A percentile compares a stretch with the other conserved stretches of the same genome.
Conservation (phyloP, 2,888 invertebrate genomes). For the Chymomyza caudatula region DNA sequence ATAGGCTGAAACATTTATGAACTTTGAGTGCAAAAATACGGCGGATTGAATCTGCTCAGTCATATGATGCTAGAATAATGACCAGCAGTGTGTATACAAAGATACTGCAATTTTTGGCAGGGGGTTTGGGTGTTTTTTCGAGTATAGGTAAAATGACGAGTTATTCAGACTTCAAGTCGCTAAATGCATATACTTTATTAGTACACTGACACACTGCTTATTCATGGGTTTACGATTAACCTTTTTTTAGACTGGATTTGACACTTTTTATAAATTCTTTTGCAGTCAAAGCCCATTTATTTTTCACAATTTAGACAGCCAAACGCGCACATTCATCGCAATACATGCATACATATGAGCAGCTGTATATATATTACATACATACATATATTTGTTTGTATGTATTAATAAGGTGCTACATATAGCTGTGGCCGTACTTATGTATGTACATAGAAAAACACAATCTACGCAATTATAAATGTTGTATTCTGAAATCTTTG, state of each 20-base stretch:
- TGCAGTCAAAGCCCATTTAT: not conserved
- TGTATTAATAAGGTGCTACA: not conserved
- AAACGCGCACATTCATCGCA: conserved; percentile 50
- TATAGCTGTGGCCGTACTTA: conserved; percentile 9
- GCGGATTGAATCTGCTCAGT: conserved; percentile 35
- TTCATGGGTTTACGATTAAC: too few relatives aligned
- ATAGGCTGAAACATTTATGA: conserved; percentile 39
- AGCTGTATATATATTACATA: not conserved
- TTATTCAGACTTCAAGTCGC: too few relatives aligned
- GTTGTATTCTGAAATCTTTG: conserved; percentile 48
- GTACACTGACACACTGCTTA: too few relatives aligned
- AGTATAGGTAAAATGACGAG: too few relatives aligned
- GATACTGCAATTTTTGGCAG: conserved; percentile 25
- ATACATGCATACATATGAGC: conserved; percentile 16
- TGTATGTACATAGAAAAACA: conserved; percentile 15
- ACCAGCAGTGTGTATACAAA: not conserved
- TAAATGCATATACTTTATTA: too few relatives aligned
- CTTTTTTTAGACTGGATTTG: too few relatives aligned
- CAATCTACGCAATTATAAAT: conserved; percentile 56
- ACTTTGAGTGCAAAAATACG: conserved; percentile 17
- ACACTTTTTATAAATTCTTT: not conserved
- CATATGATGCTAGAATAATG: not conserved
- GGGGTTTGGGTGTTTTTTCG: not conserved
- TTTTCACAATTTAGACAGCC: conserved; percentile 37
- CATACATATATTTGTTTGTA: not conserved